These are phyloP conservation scores for Eulemur mongoz DNA, from an alignment of 2,797 vertebrate species.

Conservation along the genomic window DNA sequence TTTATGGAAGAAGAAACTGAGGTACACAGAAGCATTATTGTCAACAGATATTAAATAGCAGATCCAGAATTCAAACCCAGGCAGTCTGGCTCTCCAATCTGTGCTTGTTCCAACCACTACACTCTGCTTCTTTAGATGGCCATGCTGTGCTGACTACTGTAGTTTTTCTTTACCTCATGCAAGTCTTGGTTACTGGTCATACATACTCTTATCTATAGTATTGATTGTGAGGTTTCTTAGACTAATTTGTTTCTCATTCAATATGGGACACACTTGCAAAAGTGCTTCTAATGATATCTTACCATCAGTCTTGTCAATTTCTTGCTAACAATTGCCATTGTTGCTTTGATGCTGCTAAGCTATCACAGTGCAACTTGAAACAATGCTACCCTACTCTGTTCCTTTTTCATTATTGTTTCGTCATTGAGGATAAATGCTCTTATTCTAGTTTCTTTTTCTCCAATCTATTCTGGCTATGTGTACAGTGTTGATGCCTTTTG, in stretches of 20 bases:
- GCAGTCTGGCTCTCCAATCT: background rate
- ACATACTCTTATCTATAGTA: background rate
- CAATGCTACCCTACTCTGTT: background rate
- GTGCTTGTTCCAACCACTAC: background rate
- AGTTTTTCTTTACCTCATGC: background rate
- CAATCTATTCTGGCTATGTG: background rate
- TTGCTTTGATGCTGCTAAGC: background rate
- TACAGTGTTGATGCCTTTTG: background rate
- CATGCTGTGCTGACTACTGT: background rate
- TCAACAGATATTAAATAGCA: background rate
- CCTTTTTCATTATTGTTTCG: background rate
- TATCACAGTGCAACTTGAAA: background rate
- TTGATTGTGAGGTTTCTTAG: background rate
- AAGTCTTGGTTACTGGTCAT: background rate
- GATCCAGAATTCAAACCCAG: background rate
- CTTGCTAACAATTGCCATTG: background rate
- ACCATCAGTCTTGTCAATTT: background rate
- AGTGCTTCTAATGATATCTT: background rate
- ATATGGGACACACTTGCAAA: background rate
- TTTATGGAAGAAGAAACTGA: background rate
- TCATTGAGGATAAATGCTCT: background rate
- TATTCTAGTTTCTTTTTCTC: slow-evolving; percentile 15
- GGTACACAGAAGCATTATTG: background rate
- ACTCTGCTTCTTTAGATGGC: background rate
- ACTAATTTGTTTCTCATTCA: background rate